A percentile compares a stretch with the other conserved stretches of the same genome.
These are phyloP conservation scores for Sanderia malayensis DNA, from an alignment of 30 jellyfish, hydroid and myxozoan species.

Conservation along the genomic window DNA sequence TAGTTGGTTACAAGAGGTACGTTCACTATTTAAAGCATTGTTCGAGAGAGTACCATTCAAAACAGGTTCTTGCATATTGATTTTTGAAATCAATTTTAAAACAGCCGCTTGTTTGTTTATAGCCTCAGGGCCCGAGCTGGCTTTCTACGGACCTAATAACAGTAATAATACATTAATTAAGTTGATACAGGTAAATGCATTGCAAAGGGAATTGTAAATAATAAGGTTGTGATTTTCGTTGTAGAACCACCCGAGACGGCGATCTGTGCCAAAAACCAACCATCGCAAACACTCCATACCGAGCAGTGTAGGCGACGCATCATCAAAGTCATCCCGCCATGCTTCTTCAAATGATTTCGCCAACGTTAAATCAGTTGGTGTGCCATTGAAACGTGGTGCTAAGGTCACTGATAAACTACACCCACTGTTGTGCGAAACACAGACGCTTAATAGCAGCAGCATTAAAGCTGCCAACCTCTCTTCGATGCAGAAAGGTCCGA, in stretches of 20 bases:
- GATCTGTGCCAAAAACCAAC: slow-evolving; percentile 35
- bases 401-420: slow-evolving; percentile 52
- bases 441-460: slow-evolving; percentile 16
- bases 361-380: slow-evolving; percentile 6
- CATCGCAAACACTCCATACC: slow-evolving; percentile 44
- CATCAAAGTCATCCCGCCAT: slow-evolving; percentile 21
- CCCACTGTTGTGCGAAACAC: slow-evolving; percentile 38
- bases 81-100: too few species aligned
- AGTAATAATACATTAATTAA: too few species aligned
- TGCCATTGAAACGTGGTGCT: slow-evolving; percentile 46
- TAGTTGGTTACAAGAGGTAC: slow-evolving; percentile 84
- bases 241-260: slow-evolving; percentile 39
- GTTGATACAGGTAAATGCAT: too few species aligned
- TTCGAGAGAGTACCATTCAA: too few species aligned
- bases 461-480: neutral
- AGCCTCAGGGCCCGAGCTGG: too few species aligned
- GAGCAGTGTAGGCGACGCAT: slow-evolving; percentile 28
- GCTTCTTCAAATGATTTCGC: neutral
- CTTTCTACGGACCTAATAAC: too few species aligned
- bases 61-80: too few species aligned
- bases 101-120: too few species aligned
- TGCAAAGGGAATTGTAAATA: too few species aligned
- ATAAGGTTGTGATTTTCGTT: too few species aligned
- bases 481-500: too few species aligned
- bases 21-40: too few species aligned